phyloP scores from a whole-genome alignment of 2,113 vertebrate species.

The Muscicapa adusta region DNA sequence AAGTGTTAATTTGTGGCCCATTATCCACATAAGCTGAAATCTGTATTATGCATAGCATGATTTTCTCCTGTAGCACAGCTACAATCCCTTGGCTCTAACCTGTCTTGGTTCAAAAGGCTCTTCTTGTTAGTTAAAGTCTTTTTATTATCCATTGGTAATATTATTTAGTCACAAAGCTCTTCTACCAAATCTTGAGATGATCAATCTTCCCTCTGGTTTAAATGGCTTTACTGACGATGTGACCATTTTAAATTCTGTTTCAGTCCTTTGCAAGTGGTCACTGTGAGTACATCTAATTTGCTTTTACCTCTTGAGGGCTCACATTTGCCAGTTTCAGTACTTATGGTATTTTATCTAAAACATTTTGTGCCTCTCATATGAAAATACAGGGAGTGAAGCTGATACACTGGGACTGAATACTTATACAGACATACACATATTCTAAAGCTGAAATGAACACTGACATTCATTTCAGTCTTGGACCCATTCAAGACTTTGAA shows the following conservation, averaged over 20 bases:
- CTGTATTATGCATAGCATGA: background rate
- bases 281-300: background rate
- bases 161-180: background rate
- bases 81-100: background rate
- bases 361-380: background rate
- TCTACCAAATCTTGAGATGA: background rate
- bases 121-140: background rate
- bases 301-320: background rate
- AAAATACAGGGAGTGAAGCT: background rate
- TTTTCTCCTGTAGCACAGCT: background rate
- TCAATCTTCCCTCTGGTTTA: background rate
- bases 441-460: background rate
- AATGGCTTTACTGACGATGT: background rate
- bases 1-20: background rate
- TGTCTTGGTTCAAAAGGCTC: background rate
- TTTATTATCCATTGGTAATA: background rate
- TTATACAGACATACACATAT: rapidly evolving
- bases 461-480: background rate
- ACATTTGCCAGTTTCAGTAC: background rate
- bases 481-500: background rate
- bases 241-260: background rate
- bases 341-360: background rate
- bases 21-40: background rate
- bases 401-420: background rate
- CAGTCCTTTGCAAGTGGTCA: background rate